A percentile compares a stretch with the other conserved stretches of the same genome.
These are phyloP conservation scores for Macrobrachium nipponense DNA, from an alignment of 1,140 invertebrate genomes.

Conservation along the genomic window DNA sequence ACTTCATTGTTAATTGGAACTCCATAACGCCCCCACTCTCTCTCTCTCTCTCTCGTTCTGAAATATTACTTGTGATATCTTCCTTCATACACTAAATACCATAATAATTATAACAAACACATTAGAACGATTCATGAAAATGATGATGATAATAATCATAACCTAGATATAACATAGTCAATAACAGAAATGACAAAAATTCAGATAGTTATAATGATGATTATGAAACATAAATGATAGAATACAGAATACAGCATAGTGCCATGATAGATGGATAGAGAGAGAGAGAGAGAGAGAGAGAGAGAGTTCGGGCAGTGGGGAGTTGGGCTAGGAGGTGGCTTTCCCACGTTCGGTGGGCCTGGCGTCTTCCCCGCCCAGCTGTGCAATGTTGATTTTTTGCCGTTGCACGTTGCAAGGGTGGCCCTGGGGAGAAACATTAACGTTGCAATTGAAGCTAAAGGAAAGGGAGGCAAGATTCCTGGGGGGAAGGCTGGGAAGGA, in stretches of 20 bases:
- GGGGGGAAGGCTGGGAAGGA: constrained; percentile 14
- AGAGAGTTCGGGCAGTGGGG: background rate
- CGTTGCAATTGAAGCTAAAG: constrained; percentile 59
- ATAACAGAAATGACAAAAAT: no score
- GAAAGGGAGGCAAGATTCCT: constrained; percentile 3
- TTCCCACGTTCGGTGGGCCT: constrained; percentile 43
- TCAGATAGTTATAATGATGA: no score
- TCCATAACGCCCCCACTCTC: no score
- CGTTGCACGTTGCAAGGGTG: constrained; percentile 48
- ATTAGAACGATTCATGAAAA: no score
- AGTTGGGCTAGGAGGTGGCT: no score
- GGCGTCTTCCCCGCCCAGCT: constrained; percentile 40
- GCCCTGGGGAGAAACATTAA: constrained; percentile 53
- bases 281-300: constrained; percentile 30
- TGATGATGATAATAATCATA: no score
- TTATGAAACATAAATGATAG: background rate
- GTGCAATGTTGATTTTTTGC: constrained; percentile 58
- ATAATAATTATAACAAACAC: no score
- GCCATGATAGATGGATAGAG: background rate
- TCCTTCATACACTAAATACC: no score
- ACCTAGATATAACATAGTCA: no score
- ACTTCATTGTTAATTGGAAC: no score
- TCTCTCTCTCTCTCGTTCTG: no score
- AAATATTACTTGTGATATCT: no score
- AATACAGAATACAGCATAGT: constrained; percentile 8